Evolutionary conservation across 2,888 invertebrate genomes (phyloP).

Genomic region (Epiblema foenella): DNA sequence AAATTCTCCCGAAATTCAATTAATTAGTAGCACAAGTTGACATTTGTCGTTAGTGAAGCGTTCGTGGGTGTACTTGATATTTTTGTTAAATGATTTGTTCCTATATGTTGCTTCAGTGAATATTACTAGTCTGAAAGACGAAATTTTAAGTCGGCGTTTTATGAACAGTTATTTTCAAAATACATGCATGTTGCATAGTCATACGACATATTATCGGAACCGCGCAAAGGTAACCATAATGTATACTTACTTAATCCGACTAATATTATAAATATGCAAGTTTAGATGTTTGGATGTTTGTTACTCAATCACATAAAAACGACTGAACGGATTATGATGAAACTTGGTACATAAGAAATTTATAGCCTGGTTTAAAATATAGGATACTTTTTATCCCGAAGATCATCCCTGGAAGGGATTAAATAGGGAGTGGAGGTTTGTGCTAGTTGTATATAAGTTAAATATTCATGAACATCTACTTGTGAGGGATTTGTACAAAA

Average conservation of each 20-base stretch:
- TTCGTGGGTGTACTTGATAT: slow-evolving; percentile 54
- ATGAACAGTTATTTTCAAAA: slow-evolving; percentile 6
- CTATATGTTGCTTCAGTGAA: neutral
- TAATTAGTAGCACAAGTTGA: slow-evolving; percentile 76
- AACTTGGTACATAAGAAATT: no score
- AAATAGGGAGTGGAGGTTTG: no score
- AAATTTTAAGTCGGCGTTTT: neutral
- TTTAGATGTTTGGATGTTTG: no score
- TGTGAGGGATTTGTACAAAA: slow-evolving; percentile 11
- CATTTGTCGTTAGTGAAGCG: slow-evolving; percentile 61
- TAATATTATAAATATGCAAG: no score
- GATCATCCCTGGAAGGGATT: no score
- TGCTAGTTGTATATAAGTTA: no score
- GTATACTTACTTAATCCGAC: no score
- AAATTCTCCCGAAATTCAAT: slow-evolving; percentile 85
- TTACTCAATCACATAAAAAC: no score
- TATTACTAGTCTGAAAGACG: slow-evolving; percentile 17
- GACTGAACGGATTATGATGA: no score
- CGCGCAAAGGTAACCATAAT: neutral
- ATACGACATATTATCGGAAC: neutral
- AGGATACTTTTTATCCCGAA: no score
- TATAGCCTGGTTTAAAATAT: no score
- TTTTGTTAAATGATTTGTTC: neutral
- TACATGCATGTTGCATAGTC: neutral
- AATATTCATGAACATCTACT: no score